phyloP scores from a whole-genome alignment of 1,140 invertebrate genomes.

The Meteorus sp. region DNA sequence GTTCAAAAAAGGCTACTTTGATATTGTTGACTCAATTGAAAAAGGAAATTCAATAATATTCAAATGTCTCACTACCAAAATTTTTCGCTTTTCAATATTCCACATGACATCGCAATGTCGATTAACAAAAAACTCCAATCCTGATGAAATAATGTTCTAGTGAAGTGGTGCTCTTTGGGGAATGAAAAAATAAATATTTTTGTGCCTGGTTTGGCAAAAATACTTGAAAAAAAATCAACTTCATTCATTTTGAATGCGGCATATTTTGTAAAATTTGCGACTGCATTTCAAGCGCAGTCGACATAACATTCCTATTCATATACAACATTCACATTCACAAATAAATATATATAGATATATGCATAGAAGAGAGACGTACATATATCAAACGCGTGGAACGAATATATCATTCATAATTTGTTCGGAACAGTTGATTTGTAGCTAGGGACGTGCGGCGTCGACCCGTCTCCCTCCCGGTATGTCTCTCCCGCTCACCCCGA shows the following conservation, averaged over 20 bases:
- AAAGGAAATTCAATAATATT: neutral
- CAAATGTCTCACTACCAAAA: neutral
- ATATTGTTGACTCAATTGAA: neutral
- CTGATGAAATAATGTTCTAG: too few species aligned
- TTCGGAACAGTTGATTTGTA: constrained; percentile 59
- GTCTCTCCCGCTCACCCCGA: too few species aligned
- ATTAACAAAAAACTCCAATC: too few species aligned
- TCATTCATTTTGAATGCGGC: neutral
- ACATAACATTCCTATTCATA: too few species aligned
- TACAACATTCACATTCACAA: too few species aligned
- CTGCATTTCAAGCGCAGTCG: neutral
- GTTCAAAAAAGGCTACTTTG: neutral
- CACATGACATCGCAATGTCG: too few species aligned
- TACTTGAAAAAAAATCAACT: constrained; percentile 4
- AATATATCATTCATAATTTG: constrained; percentile 61
- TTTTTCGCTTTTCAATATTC: neutral
- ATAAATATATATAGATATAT: too few species aligned
- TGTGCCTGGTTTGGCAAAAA: too few species aligned
- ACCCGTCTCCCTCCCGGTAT: constrained; percentile 39
- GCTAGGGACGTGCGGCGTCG: constrained; percentile 52
- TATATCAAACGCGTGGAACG: constrained; percentile 55
- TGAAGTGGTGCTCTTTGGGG: too few species aligned
- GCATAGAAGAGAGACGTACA: constrained; percentile 41
- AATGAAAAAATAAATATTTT: too few species aligned
- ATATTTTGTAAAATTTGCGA: constrained; percentile 18